Evolutionary conservation across 1,140 invertebrate genomes (phyloP), one percentile per base, ranked within the genome.

Genomic region (Pectinophora gossypiella): DNA sequence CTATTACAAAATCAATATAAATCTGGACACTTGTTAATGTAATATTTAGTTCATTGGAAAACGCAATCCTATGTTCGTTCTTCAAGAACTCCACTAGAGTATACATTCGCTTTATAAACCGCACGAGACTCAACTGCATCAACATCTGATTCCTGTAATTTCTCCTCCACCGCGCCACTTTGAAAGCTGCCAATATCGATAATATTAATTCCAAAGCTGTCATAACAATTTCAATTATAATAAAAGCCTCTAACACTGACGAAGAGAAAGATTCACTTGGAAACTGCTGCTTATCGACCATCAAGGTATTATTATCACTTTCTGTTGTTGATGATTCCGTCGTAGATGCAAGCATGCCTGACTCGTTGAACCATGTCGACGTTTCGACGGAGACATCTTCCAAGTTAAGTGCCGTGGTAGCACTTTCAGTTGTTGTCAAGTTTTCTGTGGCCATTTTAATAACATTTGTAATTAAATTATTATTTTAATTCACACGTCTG

Each of bases 91-190:
- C 55, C 10, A 72, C 32, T 12, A 71, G 59, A 49, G 68, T 55
- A 12, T 78, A 49, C 7, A 77, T 27, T 51, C 78, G 71, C 64
- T 81, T 76, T 3, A 84, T 48, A 53, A 85, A 76, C 2, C 76
- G 68, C 3, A 72, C 73, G 1, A 79, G 43, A 53, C 72, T 77
- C 19, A 85, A 50, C 51, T 85, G 82, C 68, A 80, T 72, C 51
- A 85, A 54, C 76, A 85, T 80, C 65, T 84, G 80, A 57, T 85
- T 85, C 54, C 82, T 80, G 51, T 77, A 82, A 45, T 85, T 85
- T 53, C 54, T 72, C 43, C 71, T 64, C 77, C 76, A 85, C 12
- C 68, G 52, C 9, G 56, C 48, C 27, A 79, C 69, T 44, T 73
- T 82, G 2, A 72, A 51, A 58, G 73, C 72, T 59, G 80, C 78